Base-by-base conservation (phyloP, 2,888 invertebrate genomes). In the Drosophila subsilvestris region DNA sequence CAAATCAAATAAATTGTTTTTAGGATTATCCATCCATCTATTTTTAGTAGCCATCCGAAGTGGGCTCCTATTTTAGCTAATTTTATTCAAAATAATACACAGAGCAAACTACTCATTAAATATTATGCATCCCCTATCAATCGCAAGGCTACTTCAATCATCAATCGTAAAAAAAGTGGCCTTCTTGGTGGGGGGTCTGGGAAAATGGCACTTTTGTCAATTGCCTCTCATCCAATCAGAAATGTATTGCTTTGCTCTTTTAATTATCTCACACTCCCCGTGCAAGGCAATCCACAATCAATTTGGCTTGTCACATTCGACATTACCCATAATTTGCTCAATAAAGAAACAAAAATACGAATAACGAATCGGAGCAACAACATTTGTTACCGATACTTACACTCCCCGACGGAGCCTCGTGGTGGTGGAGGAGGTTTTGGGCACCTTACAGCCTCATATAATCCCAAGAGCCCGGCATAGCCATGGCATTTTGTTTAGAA, bases 401-500 rank as follows among this genome's bases (percentile, higher is more conserved):
- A 29, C 3, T 47, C 14, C 3, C 4, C 12, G 12, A 5, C 12
- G 32, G 8, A 17, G 14, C 5, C 25, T 29, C 42, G 29, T 20
- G 12, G 7, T n/a, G 49, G 43, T 17, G 7, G 1, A 10, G 29
- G 20, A 7, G 32, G 22, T 10, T 0, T 8, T 7, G 37, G 20
- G n/a, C 12, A n/a, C 48, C 54, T 56, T 42, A 54, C 42, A 71
- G 27, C 44, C 71, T 32, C 76, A 20, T 57, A 72, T 59, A 72
- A 59, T 56, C 73, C 70, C 57, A 18, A 20, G 56, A 66, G 63
- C 71, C 57, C 75, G 71, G 73, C 79, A 80, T 85, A 76, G 81
- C 79, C 83, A 80, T 81, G 84, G 79, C 80, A 88, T 86, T 88
- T 87, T 81, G 84, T 80, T 88, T 88, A 87, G 88, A 89, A 90